Evolutionary conservation across 1,140 invertebrate genomes (phyloP).

Genomic region (Bombus vancouverensis): DNA sequence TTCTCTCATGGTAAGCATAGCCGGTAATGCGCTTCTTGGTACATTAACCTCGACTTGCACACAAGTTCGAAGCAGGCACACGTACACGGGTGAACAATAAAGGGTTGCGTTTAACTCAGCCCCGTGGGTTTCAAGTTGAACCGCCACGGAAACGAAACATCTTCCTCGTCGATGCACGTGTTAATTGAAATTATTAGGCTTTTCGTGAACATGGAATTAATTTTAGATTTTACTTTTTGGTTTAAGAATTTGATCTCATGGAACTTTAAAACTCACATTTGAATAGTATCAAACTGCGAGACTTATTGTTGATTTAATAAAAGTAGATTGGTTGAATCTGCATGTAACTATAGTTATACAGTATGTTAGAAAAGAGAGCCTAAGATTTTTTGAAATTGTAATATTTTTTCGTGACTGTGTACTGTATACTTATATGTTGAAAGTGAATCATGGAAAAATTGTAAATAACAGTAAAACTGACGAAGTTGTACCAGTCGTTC

Average conservation of each 20-base stretch:
- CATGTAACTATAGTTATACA: no score
- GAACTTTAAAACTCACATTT: neutral
- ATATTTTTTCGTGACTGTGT: no score
- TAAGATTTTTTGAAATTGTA: no score
- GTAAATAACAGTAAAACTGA: no score
- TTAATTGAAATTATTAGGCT: conserved; percentile 38
- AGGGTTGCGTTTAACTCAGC: conserved; percentile 25
- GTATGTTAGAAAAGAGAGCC: no score
- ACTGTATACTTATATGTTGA: no score
- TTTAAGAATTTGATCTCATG: no score
- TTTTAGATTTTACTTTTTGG: neutral
- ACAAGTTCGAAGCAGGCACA: conserved; percentile 13
- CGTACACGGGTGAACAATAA: conserved; percentile 56
- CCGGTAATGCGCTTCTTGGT: conserved; percentile 78
- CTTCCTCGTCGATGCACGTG: conserved; percentile 47
- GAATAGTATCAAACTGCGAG: no score
- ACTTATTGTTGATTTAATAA: no score
- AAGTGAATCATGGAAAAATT: no score
- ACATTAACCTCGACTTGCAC: conserved; percentile 75
- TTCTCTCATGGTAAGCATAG: conserved; percentile 68
- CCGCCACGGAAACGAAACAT: conserved; percentile 42
- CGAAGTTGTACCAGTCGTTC: no score
- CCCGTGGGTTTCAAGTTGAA: conserved; percentile 19
- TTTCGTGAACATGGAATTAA: neutral
- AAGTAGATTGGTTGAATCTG: neutral